Evolutionary conservation across 2,797 vertebrate species (phyloP).

Genomic region (Centropyge bicolor): DNA sequence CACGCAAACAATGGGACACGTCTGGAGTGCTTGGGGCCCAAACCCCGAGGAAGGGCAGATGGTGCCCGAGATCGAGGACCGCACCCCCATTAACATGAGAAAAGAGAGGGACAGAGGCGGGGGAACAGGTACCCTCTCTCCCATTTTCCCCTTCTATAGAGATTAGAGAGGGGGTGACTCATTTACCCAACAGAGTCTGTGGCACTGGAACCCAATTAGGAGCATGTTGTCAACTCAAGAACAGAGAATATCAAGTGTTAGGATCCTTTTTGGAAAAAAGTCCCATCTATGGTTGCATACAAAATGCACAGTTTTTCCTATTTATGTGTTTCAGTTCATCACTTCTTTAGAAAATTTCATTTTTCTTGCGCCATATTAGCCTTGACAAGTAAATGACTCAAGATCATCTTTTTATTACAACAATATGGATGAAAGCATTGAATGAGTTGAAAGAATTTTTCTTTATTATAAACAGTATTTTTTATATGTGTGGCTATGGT

Average conservation of each 20-base stretch:
- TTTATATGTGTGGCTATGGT: background rate
- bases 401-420: background rate
- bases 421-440: background rate
- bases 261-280: slow-evolving; percentile 18
- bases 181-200: slow-evolving; percentile 64
- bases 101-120: slow-evolving; percentile 73
- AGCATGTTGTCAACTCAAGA: slow-evolving; percentile 65
- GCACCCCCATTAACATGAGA: slow-evolving; percentile 82
- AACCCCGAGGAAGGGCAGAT: slow-evolving; percentile 82
- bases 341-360: slow-evolving; percentile 18
- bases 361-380: slow-evolving; percentile 4
- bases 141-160: slow-evolving; percentile 56
- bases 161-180: slow-evolving; percentile 68
- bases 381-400: slow-evolving; percentile 5
- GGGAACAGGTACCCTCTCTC: slow-evolving; percentile 80
- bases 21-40: slow-evolving; percentile 81
- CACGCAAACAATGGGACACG: slow-evolving; percentile 80
- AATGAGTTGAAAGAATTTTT: too few relatives aligned
- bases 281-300: slow-evolving; percentile 10
- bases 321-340: slow-evolving; percentile 11
- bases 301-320: slow-evolving; percentile 24
- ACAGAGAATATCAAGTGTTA: slow-evolving; percentile 33
- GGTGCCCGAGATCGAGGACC: slow-evolving; percentile 75
- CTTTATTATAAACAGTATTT: background rate
- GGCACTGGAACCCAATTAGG: slow-evolving; percentile 70